A percentile compares a stretch with the other conserved stretches of the same genome.
These are phyloP conservation scores for Nephrotoma flavescens DNA, from an alignment of 2,888 invertebrate species.

Conservation along the genomic window DNA sequence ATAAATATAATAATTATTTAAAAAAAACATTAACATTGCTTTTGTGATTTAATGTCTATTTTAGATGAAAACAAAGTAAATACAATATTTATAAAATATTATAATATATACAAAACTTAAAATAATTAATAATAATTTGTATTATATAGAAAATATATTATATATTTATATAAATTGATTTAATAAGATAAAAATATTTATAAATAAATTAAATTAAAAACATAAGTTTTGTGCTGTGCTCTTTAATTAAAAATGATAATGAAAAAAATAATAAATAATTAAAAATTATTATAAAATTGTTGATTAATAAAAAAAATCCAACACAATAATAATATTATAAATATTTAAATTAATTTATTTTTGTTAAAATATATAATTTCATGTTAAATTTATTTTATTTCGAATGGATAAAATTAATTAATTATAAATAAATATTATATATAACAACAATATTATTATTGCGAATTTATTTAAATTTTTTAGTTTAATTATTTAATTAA, in stretches of 20 bases:
- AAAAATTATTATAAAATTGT: background rate
- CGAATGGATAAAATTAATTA: background rate
- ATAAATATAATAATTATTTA: background rate
- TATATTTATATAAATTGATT: background rate
- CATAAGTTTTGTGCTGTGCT: background rate
- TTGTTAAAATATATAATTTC: background rate
- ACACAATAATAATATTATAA: background rate
- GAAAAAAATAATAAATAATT: background rate
- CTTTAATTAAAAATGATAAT: background rate
- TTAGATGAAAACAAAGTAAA: background rate
- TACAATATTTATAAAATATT: background rate
- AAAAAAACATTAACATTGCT: slow-evolving; percentile 1
- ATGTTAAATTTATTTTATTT: background rate
- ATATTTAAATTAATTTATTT: background rate
- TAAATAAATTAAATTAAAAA: background rate
- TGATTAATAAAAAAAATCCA: background rate
- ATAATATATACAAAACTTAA: background rate
- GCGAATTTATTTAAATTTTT: background rate
- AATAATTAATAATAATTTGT: background rate
- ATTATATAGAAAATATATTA: background rate
- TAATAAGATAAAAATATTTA: background rate
- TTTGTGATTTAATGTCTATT: slow-evolving; percentile 4
- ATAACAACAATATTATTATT: background rate
- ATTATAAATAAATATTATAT: background rate
- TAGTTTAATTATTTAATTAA: background rate